Conservation (phyloP, 2,113 vertebrate species). For the Callorhinus ursinus region DNA sequence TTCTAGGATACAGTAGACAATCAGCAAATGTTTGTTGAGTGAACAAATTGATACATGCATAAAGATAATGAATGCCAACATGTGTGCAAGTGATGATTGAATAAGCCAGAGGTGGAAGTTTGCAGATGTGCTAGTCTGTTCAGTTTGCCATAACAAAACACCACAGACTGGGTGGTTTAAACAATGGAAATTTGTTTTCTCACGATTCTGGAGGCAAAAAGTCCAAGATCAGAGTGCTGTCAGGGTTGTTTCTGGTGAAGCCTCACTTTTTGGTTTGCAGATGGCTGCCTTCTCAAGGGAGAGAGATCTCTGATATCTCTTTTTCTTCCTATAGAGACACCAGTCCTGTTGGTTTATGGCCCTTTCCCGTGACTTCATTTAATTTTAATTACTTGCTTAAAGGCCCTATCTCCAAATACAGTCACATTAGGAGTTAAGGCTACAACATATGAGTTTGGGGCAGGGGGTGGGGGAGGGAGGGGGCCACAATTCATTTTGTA, state of each 20-base stretch:
- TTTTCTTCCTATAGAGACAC: neutral
- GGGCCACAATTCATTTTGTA: neutral
- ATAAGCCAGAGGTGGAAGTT: neutral
- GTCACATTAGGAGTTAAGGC: neutral
- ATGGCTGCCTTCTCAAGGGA: neutral
- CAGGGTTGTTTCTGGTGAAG: neutral
- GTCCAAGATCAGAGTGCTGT: neutral
- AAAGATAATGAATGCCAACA: neutral
- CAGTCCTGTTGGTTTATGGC: neutral
- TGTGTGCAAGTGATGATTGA: neutral
- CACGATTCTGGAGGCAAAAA: neutral
- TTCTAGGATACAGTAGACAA: neutral
- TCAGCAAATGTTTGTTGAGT: neutral
- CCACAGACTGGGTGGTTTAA: neutral
- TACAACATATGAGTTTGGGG: neutral
- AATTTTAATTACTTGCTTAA: neutral
- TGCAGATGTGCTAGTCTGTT: neutral
- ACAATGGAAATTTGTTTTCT: neutral
- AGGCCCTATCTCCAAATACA: neutral
- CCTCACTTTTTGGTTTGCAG: neutral
- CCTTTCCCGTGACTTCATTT: neutral
- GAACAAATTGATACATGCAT: neutral
- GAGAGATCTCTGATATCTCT: neutral
- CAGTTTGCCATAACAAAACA: neutral
- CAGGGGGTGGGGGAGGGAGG: neutral